Evolutionary conservation across 2,113 vertebrate genomes (phyloP).

Genomic region (Ovis canadensis): DNA sequence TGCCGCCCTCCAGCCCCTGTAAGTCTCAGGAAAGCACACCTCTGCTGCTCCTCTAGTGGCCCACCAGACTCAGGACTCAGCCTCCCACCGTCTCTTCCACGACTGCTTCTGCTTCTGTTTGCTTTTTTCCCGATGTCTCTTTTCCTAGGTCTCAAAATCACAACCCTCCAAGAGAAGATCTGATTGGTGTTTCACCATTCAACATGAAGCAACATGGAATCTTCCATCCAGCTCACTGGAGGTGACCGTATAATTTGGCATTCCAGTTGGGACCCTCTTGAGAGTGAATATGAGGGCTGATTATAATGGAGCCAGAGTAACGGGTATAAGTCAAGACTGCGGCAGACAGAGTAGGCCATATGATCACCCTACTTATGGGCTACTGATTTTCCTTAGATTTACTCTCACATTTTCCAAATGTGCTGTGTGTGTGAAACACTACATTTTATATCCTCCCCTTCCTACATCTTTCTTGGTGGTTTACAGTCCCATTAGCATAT

Average conservation of each 20-base stretch:
- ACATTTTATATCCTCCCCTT: not conserved
- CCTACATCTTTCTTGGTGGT: not conserved
- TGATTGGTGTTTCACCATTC: not conserved
- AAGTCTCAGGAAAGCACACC: not conserved
- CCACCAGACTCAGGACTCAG: not conserved
- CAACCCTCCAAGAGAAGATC: not conserved
- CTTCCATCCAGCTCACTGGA: not conserved
- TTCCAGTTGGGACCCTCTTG: not conserved
- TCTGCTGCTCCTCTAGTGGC: not conserved
- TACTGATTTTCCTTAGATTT: not conserved
- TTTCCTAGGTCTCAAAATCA: not conserved
- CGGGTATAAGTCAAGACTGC: not conserved
- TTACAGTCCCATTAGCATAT: not conserved
- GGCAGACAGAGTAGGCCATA: not conserved
- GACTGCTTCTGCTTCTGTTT: not conserved
- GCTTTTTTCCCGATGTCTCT: not conserved
- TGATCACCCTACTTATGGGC: not conserved
- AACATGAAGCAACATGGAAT: not conserved
- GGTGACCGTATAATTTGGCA: not conserved
- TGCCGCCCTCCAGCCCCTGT: rapidly evolving
- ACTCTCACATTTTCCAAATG: not conserved
- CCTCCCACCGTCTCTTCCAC: not conserved
- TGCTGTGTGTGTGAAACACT: not conserved
- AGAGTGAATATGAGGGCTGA: not conserved
- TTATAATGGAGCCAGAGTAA: not conserved